Evolutionary conservation across 2,888 invertebrate genomes (phyloP).

Genomic region (Dryobotodes eremita): DNA sequence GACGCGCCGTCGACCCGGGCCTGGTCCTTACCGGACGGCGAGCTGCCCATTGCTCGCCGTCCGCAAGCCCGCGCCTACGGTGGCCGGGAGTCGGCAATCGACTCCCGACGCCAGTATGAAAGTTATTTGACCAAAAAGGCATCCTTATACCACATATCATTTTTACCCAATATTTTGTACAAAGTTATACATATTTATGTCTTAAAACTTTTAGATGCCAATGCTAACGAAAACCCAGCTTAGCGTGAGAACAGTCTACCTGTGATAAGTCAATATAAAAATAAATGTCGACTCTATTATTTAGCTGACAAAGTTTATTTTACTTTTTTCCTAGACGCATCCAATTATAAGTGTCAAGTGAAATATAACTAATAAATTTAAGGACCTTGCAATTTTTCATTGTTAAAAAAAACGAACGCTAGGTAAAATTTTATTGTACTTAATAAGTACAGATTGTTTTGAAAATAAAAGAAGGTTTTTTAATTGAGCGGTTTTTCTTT

Average conservation of each 20-base stretch:
- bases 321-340: conserved; percentile 58
- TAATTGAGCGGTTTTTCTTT: conserved; percentile 55
- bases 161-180: conserved; percentile 49
- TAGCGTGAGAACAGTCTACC: conserved; percentile 56
- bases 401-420: conserved; percentile 80
- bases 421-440: conserved; percentile 85
- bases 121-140: conserved; percentile 25
- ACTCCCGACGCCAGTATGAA: no score
- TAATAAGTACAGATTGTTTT: conserved; percentile 83
- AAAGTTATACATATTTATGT: conserved; percentile 22
- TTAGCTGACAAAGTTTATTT: conserved; percentile 49
- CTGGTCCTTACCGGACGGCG: no score
- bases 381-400: conserved; percentile 81
- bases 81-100: no score
- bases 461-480: conserved; percentile 82
- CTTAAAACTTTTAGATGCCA: conserved; percentile 23
- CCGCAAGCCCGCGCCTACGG: no score
- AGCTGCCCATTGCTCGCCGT: no score
- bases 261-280: conserved; percentile 55
- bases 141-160: conserved; percentile 32
- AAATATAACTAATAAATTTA: conserved; percentile 63
- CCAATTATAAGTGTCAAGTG: conserved; percentile 69
- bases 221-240: conserved; percentile 17
- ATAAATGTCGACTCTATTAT: conserved; percentile 59
- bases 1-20: no score